Evolutionary conservation across 2,113 vertebrate species (phyloP).

Genomic region (Kryptolebias marmoratus): DNA sequence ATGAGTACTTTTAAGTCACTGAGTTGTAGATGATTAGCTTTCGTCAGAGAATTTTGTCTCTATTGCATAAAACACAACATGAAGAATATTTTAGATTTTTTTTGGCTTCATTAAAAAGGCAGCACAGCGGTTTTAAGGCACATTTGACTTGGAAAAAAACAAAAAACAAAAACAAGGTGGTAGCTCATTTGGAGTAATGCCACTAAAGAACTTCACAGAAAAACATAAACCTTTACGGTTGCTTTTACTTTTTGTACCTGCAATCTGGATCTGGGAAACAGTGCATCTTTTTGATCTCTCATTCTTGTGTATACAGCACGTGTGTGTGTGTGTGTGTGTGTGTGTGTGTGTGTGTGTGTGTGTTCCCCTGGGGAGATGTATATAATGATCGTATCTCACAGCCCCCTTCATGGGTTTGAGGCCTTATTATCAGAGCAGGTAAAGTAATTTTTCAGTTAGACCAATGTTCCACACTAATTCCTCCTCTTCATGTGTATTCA

Average conservation of each 20-base stretch:
- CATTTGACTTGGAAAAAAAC: no score
- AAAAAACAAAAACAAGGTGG: no score
- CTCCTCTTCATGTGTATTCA: conserved; percentile 50
- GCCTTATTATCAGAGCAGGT: conserved; percentile 74
- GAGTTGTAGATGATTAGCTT: no score
- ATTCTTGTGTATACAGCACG: conserved; percentile 36
- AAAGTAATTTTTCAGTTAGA: conserved; percentile 69
- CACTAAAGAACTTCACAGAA: neutral
- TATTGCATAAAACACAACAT: no score
- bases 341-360: conserved; percentile 26
- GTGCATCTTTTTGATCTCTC: conserved; percentile 69
- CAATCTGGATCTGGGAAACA: conserved; percentile 63
- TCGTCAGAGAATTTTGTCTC: no score
- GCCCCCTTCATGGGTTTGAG: conserved; percentile 67
- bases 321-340: conserved; percentile 21
- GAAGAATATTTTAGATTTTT: no score
- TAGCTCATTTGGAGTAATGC: no score
- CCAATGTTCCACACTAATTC: conserved; percentile 68
- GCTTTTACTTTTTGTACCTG: conserved; percentile 49
- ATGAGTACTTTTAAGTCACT: no score
- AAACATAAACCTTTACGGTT: neutral
- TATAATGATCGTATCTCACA: conserved; percentile 71
- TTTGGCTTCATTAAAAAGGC: no score
- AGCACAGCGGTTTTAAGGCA: no score
- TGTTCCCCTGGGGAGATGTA: conserved; percentile 41